These are phyloP conservation scores for Parazoanthus darwini DNA, from an alignment of 92 coral and sea anemone species.

Conservation along the genomic window DNA sequence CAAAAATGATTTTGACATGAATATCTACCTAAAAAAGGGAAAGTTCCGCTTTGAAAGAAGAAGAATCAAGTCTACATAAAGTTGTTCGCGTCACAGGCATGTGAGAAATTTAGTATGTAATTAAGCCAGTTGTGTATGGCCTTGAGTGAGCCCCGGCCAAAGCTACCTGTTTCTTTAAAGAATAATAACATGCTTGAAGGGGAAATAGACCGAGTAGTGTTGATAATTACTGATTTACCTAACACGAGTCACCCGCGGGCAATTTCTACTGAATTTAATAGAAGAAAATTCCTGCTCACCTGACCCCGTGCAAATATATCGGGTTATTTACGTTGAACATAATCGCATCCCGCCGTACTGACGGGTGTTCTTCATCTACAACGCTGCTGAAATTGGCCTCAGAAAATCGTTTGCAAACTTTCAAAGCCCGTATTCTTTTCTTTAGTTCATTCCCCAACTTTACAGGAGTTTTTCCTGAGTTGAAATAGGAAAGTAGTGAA, in stretches of 20 bases:
- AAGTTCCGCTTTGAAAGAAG: no score
- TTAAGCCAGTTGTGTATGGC: no score
- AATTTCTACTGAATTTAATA: no score
- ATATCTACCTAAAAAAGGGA: no score
- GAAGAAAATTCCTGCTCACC: not conserved
- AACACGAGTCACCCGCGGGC: not conserved
- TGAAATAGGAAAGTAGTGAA: slow-evolving; percentile 22
- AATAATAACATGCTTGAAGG: no score
- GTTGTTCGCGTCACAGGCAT: no score
- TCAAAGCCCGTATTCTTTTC: slow-evolving; percentile 24
- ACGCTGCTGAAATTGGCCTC: slow-evolving; percentile 19
- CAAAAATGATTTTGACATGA: no score
- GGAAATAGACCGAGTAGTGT: not conserved
- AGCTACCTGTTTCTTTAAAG: no score
- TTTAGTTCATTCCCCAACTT: slow-evolving; percentile 24
- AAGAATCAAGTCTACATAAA: no score
- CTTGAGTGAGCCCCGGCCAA: no score
- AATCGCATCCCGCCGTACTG: slow-evolving; percentile 32
- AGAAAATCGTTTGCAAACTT: slow-evolving; percentile 39
- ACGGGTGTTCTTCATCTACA: slow-evolving; percentile 36
- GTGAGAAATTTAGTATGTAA: no score
- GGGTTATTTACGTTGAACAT: slow-evolving; percentile 35
- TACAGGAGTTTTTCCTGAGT: slow-evolving; percentile 22
- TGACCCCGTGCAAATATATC: slow-evolving; percentile 40
- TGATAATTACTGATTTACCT: not conserved